Evolutionary conservation across 1,140 invertebrate species (phyloP), one percentile per base, ranked within the genome.

Genomic region (Magallana gigas): DNA sequence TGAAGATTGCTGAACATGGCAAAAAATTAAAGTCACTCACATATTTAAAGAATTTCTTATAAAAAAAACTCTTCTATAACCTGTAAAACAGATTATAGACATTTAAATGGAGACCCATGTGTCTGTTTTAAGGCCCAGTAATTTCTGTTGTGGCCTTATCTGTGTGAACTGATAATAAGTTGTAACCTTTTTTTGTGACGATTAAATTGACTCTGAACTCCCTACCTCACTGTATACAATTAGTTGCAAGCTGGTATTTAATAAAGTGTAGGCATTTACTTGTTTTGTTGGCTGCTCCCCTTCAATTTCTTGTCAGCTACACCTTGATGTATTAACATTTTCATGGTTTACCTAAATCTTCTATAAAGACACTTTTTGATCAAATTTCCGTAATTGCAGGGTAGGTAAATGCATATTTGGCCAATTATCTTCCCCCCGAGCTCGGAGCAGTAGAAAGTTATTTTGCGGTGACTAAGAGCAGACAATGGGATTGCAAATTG

Each of bases 171-270:
- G 68, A 71, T 71, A 29, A 12, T 76, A 76, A 76, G 9, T 76
- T 23, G 23, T 23, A 76, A 36, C 68, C 68, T 29, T 76, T 76
- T 23, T 76, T 76, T 76, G 68, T 48, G 36, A 29, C 68, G 36
- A 76, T 76, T 76, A 76, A 76, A 76, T 76, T 36, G 68, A 18
- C 68, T 76, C 36, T 76, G 68, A 76, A 76, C 68, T 76, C 68
- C 23, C 68, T 9, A 76, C 68, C 9, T 23, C 36, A 29, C 23
- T 76, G 36, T 29, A 76, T 76, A 76, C 68, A 76, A 76, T 76
- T 76, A 76, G 68, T 29, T 76, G 68, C 23, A 76, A 29, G 36
- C 36, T 5, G 68, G 68, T 76, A 76, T 76, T 76, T 76, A 76
- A 76, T 76, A 12, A 76, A 76, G 68, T 76, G 23, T 23, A 76